These are phyloP conservation scores for Mus minutoides DNA, from an alignment of 2,797 vertebrate genomes.

Conservation along the genomic window DNA sequence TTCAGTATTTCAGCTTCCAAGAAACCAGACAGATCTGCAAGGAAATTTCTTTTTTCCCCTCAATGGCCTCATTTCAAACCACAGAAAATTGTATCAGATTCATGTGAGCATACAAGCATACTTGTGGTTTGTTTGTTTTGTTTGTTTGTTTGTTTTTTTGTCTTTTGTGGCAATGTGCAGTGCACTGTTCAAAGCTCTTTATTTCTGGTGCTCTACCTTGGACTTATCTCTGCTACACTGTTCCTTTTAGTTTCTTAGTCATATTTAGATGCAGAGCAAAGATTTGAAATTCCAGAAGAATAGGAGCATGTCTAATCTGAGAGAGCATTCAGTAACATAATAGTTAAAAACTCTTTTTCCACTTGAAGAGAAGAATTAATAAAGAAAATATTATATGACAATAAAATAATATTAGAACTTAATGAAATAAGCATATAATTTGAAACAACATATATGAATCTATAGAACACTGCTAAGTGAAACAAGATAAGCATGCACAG, in stretches of 20 bases:
- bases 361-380: background rate
- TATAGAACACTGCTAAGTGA: background rate
- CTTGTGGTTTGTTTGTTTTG: background rate
- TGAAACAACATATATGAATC: background rate
- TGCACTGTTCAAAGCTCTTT: background rate
- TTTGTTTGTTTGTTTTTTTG: background rate
- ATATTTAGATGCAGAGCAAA: background rate
- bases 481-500: background rate
- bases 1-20: background rate
- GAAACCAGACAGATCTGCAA: background rate
- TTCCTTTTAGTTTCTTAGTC: background rate
- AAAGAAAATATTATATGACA: background rate
- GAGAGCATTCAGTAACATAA: background rate
- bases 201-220: background rate
- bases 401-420: background rate
- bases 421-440: background rate
- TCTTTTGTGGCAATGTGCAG: background rate
- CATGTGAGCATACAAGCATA: background rate
- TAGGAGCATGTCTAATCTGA: background rate
- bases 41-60: background rate
- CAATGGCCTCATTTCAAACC: background rate
- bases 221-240: fast-evolving
- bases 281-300: background rate
- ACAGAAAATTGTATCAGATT: background rate
- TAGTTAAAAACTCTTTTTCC: background rate